phyloP scores from a whole-genome alignment of 2,113 vertebrate species.

The Dinomys branickii region DNA sequence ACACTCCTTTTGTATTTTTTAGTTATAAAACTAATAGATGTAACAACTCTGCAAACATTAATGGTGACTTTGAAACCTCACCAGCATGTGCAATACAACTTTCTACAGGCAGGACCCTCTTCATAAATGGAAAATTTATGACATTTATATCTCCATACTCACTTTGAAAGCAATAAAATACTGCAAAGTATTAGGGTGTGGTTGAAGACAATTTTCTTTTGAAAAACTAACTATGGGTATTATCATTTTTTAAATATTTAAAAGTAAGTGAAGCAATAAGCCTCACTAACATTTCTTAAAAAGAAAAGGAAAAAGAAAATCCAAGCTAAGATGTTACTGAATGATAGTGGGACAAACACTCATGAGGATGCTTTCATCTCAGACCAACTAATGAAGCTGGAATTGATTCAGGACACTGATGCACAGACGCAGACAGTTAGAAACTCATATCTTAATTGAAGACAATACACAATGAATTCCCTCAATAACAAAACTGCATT shows the following conservation, averaged over 20 bases:
- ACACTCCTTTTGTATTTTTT: neutral
- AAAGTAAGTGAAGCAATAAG: neutral
- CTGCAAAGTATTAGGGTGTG: neutral
- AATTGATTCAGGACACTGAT: neutral
- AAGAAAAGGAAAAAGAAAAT: neutral
- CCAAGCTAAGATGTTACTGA: neutral
- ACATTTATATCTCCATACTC: neutral
- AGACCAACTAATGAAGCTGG: neutral
- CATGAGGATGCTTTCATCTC: neutral
- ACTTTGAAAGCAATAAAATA: neutral
- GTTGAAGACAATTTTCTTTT: neutral
- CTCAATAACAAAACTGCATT: neutral
- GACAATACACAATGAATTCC: neutral
- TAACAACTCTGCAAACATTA: neutral
- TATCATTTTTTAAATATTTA: neutral
- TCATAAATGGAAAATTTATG: neutral
- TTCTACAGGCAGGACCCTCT: neutral
- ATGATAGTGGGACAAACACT: neutral
- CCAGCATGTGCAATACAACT: neutral
- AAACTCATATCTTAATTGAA: neutral
- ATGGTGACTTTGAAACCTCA: neutral
- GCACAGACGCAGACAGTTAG: neutral
- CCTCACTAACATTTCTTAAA: neutral
- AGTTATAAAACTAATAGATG: slow-evolving; percentile 33
- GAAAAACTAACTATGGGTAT: neutral